Conservation (phyloP, 2,113 vertebrate genomes). For the Gallinago paraguaiae region DNA sequence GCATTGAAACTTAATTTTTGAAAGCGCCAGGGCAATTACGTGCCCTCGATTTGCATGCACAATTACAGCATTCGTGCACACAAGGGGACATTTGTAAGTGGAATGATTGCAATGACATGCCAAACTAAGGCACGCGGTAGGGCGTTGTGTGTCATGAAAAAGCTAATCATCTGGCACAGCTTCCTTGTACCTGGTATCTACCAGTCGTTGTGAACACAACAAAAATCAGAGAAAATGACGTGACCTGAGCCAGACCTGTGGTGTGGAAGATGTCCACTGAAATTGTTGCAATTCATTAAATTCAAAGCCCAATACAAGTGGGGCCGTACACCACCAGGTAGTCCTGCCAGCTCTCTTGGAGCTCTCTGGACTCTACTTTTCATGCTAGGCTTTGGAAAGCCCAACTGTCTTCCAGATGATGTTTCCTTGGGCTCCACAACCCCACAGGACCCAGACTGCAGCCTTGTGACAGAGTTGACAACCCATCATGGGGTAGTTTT, state of each 20-base stretch:
- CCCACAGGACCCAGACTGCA: accelerated
- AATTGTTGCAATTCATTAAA: neutral
- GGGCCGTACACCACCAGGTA: neutral
- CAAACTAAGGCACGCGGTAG: neutral
- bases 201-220: neutral
- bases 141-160: neutral
- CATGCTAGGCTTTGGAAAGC: neutral
- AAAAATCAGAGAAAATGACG: neutral
- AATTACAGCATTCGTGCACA: neutral
- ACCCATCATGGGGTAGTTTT: neutral
- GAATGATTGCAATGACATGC: neutral
- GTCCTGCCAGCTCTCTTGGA: neutral
- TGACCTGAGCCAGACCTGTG: neutral
- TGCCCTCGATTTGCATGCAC: neutral
- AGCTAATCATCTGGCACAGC: neutral
- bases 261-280: accelerated
- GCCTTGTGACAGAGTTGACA: neutral
- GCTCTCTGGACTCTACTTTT: neutral
- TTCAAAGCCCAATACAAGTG: neutral
- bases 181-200: neutral
- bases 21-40: neutral
- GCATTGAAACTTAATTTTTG: neutral
- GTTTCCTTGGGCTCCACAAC: neutral
- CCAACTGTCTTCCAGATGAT: neutral
- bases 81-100: neutral